Evolutionary conservation across 2,888 invertebrate genomes (phyloP).

Genomic region (Agonopterix heracliana): DNA sequence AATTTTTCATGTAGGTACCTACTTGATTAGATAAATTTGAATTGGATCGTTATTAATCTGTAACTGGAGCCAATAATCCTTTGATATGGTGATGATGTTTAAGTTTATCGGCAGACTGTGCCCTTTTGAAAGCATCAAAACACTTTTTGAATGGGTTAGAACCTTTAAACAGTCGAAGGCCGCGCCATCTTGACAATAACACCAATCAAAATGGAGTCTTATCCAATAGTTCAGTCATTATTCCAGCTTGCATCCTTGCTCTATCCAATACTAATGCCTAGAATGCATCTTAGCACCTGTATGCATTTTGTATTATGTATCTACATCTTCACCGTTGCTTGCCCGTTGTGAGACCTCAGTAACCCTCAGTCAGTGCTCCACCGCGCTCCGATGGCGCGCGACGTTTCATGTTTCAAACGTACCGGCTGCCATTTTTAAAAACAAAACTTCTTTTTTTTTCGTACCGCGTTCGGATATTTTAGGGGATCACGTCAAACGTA

Average conservation of each 20-base stretch:
- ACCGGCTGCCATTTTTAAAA: constrained; percentile 29
- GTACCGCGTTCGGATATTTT: constrained; percentile 13
- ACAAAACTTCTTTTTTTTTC: constrained; percentile 15
- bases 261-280: no score
- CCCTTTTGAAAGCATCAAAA: no score
- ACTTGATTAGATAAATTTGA: neutral
- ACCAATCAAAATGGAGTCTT: no score
- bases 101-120: no score
- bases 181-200: no score
- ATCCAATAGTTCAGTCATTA: no score
- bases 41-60: neutral
- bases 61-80: no score
- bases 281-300: constrained; percentile 1
- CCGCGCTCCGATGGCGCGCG: constrained; percentile 45
- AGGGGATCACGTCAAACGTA: constrained; percentile 1
- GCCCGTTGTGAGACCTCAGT: constrained; percentile 5
- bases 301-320: constrained; percentile 11
- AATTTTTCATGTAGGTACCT: neutral
- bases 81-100: no score
- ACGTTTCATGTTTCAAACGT: constrained; percentile 27
- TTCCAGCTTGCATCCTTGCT: no score
- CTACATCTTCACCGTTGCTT: constrained; percentile 12
- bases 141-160: no score
- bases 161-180: no score
- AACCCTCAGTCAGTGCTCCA: constrained; percentile 37